Base-by-base conservation (phyloP, 1,140 invertebrate species). In the Odontomachus brunneus region DNA sequence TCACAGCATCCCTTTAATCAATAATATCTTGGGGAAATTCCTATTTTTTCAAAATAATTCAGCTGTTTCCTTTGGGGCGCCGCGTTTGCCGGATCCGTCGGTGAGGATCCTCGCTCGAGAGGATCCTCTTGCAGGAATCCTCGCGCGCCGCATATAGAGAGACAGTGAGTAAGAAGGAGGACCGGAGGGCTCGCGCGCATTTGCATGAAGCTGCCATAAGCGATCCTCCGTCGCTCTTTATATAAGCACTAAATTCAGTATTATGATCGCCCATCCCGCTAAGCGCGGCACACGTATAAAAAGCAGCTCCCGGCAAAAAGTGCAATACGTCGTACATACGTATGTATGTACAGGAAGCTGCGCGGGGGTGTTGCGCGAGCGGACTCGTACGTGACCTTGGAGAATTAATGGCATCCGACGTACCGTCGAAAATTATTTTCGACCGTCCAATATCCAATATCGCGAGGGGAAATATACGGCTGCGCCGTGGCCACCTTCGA, bases 211-310 rank as follows among this genome's bases (percentile, higher is more conserved):
- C 76, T 84, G 72, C 87, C 87, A 87, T 84, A 85, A 86, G 85
- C 84, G 83, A 88, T 84, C 63, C 57, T 71, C 60, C 62, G 72
- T 87, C 53, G 82, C 78, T 85, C 84, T 88, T 88, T 84, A 82
- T 87, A 84, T 84, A 84, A 87, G 73, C 78, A 76, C 67, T 87
- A 88, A 88, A 88, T 87, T 88, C 78, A 71, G 85, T 82, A 87
- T 88, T 87, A 82, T 60, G 82, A 62, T 72, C 63, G 38, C 44
- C 48, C 48, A 33, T 4, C 22, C 19, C 24, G 26, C 24, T 81
- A 81, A 73, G 59, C n/a, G 55, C 57, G 55, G 38, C 26, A 82
- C 78, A 44, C 33, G 55, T 72, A 82, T 80, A 80, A 80, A 57
- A 44, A n/a, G n/a, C n/a, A n/a, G 75, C n/a, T n/a, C 19, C 2